Evolutionary conservation across 2,888 invertebrate genomes (phyloP).

Genomic region (Molorchus minor): DNA sequence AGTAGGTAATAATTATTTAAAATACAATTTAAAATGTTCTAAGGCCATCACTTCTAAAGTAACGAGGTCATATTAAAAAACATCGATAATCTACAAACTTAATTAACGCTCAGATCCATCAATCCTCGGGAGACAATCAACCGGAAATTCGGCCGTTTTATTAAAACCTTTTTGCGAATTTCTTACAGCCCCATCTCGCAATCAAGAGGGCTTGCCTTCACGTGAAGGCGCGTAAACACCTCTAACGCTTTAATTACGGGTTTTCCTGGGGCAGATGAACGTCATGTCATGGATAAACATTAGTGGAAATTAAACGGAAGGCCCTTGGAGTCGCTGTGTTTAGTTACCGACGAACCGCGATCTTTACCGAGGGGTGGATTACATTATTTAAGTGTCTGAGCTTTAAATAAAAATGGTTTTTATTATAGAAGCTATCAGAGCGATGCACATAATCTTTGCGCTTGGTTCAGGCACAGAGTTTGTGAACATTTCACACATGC

Average conservation of each 20-base stretch:
- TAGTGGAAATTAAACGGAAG: slow-evolving; percentile 22
- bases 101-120: slow-evolving; percentile 30
- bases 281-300: slow-evolving; percentile 28
- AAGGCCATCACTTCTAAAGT: too few species aligned
- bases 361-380: slow-evolving; percentile 3
- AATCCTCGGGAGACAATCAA: slow-evolving; percentile 44
- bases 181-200: slow-evolving; percentile 48
- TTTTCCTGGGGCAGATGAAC: slow-evolving; percentile 39
- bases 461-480: too few species aligned
- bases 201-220: slow-evolving; percentile 55
- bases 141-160: slow-evolving; percentile 52
- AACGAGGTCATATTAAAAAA: too few species aligned
- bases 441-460: too few species aligned
- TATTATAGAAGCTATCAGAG: too few species aligned
- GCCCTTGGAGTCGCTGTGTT: background rate
- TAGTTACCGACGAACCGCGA: background rate
- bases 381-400: too few species aligned
- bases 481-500: too few species aligned
- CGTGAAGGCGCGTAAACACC: slow-evolving; percentile 57
- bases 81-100: too few species aligned
- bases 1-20: too few species aligned
- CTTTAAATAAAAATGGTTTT: too few species aligned
- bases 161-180: slow-evolving; percentile 51
- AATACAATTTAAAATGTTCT: too few species aligned
- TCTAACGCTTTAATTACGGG: slow-evolving; percentile 57